Base-by-base conservation (phyloP, 2,797 vertebrate genomes). In the Phoebastria nigripes region DNA sequence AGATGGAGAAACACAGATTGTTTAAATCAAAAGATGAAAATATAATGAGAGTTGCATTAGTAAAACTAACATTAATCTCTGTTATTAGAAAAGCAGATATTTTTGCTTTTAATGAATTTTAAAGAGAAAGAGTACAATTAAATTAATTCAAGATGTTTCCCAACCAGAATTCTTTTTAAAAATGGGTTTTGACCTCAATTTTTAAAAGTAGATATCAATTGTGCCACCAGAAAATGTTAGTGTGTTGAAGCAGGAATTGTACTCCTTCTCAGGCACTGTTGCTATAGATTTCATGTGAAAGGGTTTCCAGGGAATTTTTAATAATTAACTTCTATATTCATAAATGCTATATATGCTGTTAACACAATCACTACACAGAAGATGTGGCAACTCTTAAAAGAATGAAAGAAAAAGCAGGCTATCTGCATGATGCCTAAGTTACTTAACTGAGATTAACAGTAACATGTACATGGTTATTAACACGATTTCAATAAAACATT, bases 21-120 rank as follows among this genome's bases (percentile, higher is more conserved):
- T 86, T 97, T 91, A 66, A 97, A 93, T 37, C 90, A 82, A 97
- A 97, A 94, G 73, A 97, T 88, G 76, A 91, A 96, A 97, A 96
- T 69, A 81, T 59, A 94, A 80, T 76, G 63, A 91, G 85, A 90
- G 37, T n/a, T 92, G 88, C 52, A 95, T 95, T 92, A 95, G 12
- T 71, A 96, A 96, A 94, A 93, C 14, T 87, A 96, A 81, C 66
- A 95, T 80, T 82, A 92, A 94, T 95, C 71, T 83, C 37, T 72
- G 33, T 81, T 89, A 78, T 59, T 92, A 92, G 52, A 96, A 92
- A 92, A 92, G 28, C n/a, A 87, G 47, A 59, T 72, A 42, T 80
- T 95, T 81, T 92, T 59, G 11, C 9, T 82, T 89, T 76, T 54
- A 96, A 67, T 76, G 16, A 29, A 81, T 94, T 94, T 83, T 63